phyloP scores from a whole-genome alignment of 1,140 invertebrate species.

The Drosophila murphyi region DNA sequence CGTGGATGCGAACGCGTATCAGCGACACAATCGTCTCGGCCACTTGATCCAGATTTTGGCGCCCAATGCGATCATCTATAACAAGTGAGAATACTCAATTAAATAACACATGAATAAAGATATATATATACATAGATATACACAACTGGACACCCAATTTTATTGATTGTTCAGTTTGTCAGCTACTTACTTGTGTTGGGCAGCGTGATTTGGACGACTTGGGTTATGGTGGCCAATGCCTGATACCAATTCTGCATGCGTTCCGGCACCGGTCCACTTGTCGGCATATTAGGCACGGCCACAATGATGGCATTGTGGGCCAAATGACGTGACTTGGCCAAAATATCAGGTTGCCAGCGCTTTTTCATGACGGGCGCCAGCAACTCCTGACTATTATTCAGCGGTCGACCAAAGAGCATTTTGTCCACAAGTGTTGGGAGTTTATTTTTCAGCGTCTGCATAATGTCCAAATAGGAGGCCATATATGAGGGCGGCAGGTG shows the following conservation, averaged over 20 bases:
- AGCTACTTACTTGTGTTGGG: slow-evolving; percentile 77
- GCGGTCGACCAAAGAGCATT: slow-evolving; percentile 87
- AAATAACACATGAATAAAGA: not conserved
- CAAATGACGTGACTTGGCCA: slow-evolving; percentile 87
- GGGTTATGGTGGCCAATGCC: slow-evolving; percentile 88
- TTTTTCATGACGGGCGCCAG: slow-evolving; percentile 89
- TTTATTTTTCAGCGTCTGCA: slow-evolving; percentile 91
- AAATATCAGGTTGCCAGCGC: slow-evolving; percentile 89
- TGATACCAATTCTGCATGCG: slow-evolving; percentile 89
- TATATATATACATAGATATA: not conserved
- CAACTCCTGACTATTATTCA: slow-evolving; percentile 85
- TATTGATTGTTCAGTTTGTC: too few species aligned
- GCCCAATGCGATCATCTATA: slow-evolving; percentile 62
- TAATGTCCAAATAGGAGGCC: slow-evolving; percentile 91
- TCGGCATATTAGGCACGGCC: slow-evolving; percentile 88
- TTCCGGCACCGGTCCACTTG: slow-evolving; percentile 85
- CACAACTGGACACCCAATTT: too few species aligned
- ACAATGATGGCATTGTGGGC: slow-evolving; percentile 90
- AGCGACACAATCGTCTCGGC: slow-evolving; percentile 89
- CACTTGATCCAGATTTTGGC: slow-evolving; percentile 78
- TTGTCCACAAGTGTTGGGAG: slow-evolving; percentile 91
- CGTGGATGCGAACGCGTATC: slow-evolving; percentile 89
- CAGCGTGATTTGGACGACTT: slow-evolving; percentile 88
- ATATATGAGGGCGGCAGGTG: slow-evolving; percentile 89
- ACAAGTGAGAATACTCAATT: not conserved